Conservation (phyloP, 1,140 invertebrate species). For the Popillia japonica region DNA sequence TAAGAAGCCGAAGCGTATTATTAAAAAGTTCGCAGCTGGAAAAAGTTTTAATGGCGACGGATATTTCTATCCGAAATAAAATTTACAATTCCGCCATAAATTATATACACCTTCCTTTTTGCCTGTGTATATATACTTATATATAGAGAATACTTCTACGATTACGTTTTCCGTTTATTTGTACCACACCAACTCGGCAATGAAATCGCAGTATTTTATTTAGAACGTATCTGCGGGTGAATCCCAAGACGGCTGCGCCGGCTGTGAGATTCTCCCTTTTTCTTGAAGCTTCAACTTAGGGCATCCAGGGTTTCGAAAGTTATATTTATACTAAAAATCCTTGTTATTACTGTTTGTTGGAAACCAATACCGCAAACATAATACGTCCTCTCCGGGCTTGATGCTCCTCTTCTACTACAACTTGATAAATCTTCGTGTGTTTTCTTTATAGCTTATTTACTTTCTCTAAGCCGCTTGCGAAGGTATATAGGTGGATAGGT, state of each 20-base stretch:
- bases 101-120: constrained; percentile 13
- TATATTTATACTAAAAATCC: constrained; percentile 12
- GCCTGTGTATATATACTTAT: not conserved
- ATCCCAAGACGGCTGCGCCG: not conserved
- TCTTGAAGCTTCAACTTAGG: not conserved
- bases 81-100: constrained; percentile 15
- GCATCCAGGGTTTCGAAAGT: not conserved
- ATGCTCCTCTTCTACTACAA: not conserved
- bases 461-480: constrained; percentile 8
- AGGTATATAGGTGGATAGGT: not conserved
- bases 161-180: not conserved
- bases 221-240: not conserved
- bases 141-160: not conserved
- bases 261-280: not conserved
- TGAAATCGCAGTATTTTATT: constrained; percentile 15
- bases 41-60: constrained; percentile 14
- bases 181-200: not conserved
- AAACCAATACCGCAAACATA: constrained; percentile 14
- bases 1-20: not conserved
- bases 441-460: constrained; percentile 19
- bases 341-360: constrained; percentile 4
- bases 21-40: constrained; percentile 10
- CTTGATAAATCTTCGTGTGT: constrained; percentile 10
- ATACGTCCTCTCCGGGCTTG: not conserved
- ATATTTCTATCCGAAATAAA: constrained; percentile 11